A percentile compares a stretch with the other conserved stretches of the same genome.
These are phyloP conservation scores for Drosophila yooni DNA, from an alignment of 2,888 invertebrate species.

Conservation along the genomic window DNA sequence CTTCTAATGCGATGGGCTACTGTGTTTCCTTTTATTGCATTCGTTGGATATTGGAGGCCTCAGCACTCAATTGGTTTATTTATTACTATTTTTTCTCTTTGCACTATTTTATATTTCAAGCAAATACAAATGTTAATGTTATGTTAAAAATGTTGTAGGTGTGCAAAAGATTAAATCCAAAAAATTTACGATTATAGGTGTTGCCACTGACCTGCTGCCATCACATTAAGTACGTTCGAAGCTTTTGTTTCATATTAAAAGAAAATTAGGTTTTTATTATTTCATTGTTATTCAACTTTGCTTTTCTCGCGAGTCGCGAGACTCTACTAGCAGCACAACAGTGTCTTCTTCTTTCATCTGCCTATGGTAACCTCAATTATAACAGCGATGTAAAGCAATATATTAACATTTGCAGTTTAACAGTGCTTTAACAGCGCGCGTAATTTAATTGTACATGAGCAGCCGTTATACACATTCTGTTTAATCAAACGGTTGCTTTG, in stretches of 20 bases:
- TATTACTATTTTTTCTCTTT: constrained; percentile 26
- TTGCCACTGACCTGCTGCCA: constrained; percentile 33
- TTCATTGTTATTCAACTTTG: constrained; percentile 44
- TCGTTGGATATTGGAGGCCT: neutral
- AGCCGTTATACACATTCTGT: neutral
- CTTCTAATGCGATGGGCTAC: constrained; percentile 11
- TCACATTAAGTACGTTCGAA: constrained; percentile 17
- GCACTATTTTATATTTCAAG: constrained; percentile 26
- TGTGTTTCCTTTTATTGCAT: neutral
- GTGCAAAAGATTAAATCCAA: neutral
- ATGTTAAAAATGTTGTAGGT: constrained; percentile 35
- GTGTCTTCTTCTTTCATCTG: constrained; percentile 32
- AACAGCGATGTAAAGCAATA: constrained; percentile 3
- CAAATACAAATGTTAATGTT: constrained; percentile 44
- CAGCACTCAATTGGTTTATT: constrained; percentile 22
- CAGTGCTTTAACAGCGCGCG: neutral
- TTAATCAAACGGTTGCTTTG: neutral
- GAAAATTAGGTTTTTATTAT: constrained; percentile 22
- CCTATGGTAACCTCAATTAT: constrained; percentile 27
- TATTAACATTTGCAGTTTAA: constrained; percentile 2
- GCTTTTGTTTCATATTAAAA: constrained; percentile 13
- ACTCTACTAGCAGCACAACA: constrained; percentile 33
- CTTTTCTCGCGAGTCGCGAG: constrained; percentile 48
- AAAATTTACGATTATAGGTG: constrained; percentile 1
- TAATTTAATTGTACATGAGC: neutral